These are phyloP conservation scores for Acrocyrtus sp. DNA, from an alignment of 2,888 invertebrate species.

Conservation along the genomic window DNA sequence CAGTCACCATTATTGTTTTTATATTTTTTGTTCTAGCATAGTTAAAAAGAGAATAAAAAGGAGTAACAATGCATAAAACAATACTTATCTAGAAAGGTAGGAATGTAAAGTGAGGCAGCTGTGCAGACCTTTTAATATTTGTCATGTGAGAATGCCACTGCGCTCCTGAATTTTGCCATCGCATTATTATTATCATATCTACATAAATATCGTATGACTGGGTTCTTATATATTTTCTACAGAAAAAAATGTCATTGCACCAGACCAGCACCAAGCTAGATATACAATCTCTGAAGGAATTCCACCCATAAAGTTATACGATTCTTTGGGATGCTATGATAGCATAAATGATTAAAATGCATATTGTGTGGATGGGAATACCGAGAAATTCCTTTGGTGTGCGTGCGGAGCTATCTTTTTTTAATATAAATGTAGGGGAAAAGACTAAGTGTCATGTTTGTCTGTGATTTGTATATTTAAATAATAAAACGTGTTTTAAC, in stretches of 20 bases:
- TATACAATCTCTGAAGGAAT: not conserved
- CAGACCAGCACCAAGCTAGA: no score
- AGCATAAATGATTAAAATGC: slow-evolving; percentile 33
- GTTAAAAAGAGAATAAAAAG: not conserved
- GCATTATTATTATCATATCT: not conserved
- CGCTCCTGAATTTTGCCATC: not conserved
- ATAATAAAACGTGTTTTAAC: not conserved
- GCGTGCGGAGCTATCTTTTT: no score
- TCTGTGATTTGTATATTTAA: slow-evolving; percentile 12
- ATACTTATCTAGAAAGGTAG: not conserved
- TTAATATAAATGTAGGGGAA: slow-evolving; percentile 1
- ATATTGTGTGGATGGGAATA: slow-evolving; percentile 2
- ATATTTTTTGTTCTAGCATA: not conserved
- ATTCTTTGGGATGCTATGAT: slow-evolving; percentile 13
- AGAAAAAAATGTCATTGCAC: not conserved
- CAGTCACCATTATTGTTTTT: not conserved
- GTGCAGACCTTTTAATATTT: slow-evolving; percentile 12
- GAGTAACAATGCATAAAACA: no score
- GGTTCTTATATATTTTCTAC: not conserved
- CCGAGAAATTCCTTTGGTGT: not conserved
- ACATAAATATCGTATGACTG: not conserved
- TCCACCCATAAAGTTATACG: slow-evolving; percentile 22
- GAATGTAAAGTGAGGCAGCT: slow-evolving; percentile 1
- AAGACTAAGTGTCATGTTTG: not conserved
- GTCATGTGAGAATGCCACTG: not conserved